Percentiles rank a stretch among this genome's conserved stretches.
Evolutionary conservation across 2,113 vertebrate species (phyloP).

Genomic region (Diadophis punctatus): DNA sequence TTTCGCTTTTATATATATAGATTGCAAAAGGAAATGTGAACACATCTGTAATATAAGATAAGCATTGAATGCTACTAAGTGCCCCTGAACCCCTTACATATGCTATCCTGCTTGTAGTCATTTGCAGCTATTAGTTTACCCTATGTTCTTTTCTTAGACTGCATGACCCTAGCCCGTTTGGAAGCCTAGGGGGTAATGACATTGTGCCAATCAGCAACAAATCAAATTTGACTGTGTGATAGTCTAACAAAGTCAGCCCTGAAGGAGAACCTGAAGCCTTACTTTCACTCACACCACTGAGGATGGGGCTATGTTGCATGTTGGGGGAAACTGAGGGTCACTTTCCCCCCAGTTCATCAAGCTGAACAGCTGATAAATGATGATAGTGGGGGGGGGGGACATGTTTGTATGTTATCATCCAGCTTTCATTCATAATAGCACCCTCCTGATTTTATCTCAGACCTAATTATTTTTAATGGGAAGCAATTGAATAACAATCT

Average conservation of each 20-base stretch:
- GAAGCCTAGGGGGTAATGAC: neutral
- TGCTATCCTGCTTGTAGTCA: neutral
- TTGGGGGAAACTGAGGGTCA: neutral
- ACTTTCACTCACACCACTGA: neutral
- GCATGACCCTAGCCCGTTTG: too few relatives aligned
- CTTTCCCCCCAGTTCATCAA: neutral
- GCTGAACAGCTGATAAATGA: neutral
- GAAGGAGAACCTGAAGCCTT: neutral
- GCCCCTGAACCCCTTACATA: neutral
- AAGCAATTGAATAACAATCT: neutral
- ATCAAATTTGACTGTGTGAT: neutral
- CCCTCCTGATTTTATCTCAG: neutral
- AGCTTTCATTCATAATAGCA: conserved; percentile 1
- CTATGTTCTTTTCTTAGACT: neutral
- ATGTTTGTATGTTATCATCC: conserved; percentile 1
- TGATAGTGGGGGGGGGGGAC: neutral
- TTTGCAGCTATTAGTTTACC: neutral
- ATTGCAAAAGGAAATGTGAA: neutral
- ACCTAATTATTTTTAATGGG: neutral
- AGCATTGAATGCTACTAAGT: neutral
- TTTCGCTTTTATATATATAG: too few relatives aligned
- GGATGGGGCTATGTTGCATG: neutral
- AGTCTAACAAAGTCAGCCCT: neutral
- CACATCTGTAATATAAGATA: conserved; percentile 18
- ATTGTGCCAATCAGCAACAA: neutral